Evolutionary conservation across 92 coral and sea anemone species (phyloP).

Genomic region (Palythoa caribaeorum): DNA sequence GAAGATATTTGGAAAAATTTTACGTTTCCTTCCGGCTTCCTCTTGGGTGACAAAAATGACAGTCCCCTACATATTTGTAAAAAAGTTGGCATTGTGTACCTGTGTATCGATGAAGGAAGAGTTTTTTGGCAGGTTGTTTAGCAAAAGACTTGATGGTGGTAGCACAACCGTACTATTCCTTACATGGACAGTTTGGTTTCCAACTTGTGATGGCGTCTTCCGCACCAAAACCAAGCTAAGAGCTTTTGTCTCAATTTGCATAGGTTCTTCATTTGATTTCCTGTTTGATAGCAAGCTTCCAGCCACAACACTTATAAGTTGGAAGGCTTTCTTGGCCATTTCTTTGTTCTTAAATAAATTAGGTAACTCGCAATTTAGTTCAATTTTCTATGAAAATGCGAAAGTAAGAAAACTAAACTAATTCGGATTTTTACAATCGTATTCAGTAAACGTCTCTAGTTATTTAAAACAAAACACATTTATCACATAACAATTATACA

Average conservation of each 20-base stretch:
- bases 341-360: constrained; percentile 54
- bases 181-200: constrained; percentile 56
- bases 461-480: too few relatives aligned
- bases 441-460: too few relatives aligned
- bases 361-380: neutral
- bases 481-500: too few relatives aligned
- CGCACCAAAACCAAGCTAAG: constrained; percentile 72
- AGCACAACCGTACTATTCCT: constrained; percentile 62
- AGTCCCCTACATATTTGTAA: neutral
- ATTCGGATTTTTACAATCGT: too few relatives aligned
- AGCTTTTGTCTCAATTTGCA: constrained; percentile 65
- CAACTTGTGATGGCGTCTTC: constrained; percentile 52
- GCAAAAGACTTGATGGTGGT: constrained; percentile 61
- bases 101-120: constrained; percentile 73
- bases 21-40: too few relatives aligned
- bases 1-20: too few relatives aligned
- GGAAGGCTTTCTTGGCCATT: constrained; percentile 69
- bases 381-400: neutral
- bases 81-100: constrained; percentile 42
- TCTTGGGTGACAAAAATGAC: too few relatives aligned
- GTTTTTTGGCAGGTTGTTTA: constrained; percentile 35
- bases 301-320: constrained; percentile 65
- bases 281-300: constrained; percentile 70
- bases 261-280: constrained; percentile 63
- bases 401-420: too few relatives aligned